Base-by-base conservation (phyloP, 1,140 invertebrate species). In the Drosophila watanabei region DNA sequence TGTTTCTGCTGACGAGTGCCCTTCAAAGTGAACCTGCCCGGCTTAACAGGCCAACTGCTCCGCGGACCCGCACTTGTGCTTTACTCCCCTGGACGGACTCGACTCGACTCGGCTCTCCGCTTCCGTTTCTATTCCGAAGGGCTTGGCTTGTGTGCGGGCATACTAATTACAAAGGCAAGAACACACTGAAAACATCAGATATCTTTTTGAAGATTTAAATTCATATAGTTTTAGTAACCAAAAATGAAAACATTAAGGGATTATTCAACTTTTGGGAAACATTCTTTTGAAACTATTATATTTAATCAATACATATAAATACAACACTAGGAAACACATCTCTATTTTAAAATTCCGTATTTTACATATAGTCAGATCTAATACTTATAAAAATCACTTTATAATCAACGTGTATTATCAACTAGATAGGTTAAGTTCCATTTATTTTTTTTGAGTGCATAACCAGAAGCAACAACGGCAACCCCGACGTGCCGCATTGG, bases 131-230 rank as follows among this genome's bases (percentile, higher is more conserved):
- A 45, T 37, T 30, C 30, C 60, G 20, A 45, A 37, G 43, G 48
- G 79, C n/a, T 20, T 57, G 75, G 49, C 46, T 61, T 73, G 76
- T 87, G 80, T 84, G 85, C 78, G 78, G 84, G 84, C 85, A 88
- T 89, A 88, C 84, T 88, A 84, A 88, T 88, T 88, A 81, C 84
- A 87, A 63, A 39, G 65, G 71, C 76, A 76, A 69, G 33, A 71
- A 49, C 54, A 37, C 65, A 69, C 65, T 51, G 1, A 16, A 33
- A 33, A 49, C 51, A 69, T 13, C 2, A 1, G 7, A 2, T 9
- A 8, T 20, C 11, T 20, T 7, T 11, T 41, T 46, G 0, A 2
- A 5, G 3, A 51, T n/a, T 30, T 1, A 11, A 4, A 32, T 32
- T 5, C 2, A 14, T 11, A 32, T 8, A 9, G 9, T 48, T 28